Evolutionary conservation across 1,140 invertebrate species (phyloP), one percentile per base, ranked within the genome.

Genomic region (Drosophila suzukii): DNA sequence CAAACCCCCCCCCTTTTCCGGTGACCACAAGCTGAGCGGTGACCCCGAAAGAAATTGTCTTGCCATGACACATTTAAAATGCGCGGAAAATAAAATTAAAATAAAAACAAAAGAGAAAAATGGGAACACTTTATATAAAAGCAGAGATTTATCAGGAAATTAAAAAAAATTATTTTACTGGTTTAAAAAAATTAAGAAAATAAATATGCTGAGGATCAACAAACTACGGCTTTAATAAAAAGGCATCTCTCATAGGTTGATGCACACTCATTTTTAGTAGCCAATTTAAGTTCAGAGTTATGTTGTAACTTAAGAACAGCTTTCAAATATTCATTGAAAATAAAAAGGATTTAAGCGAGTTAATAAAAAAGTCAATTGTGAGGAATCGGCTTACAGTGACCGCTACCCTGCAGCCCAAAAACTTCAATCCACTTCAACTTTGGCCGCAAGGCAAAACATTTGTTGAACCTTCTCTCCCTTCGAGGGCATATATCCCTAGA

Each of bases 21-120:
- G 20, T 51, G 49, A 53, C 30, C 49, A 24, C 34, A 44, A 49
- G 43, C 32, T 63, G 60, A 39, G 27, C 34, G 17, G 15, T 66
- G 63, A 66, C 56, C 63, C 44, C 12, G 34, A 59, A 59, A 41
- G 36, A 50, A 70, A 43, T 43, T 58, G 30, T 36, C 65, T 20
- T 57, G 36, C 53, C 65, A 20, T 41, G 51, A 36, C 65, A 43
- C 51, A 50, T 71, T 70, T 43, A 32, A 49, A 71, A 70, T 71
- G 17, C 12, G 65, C 65, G 27, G 12, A 32, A 39, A 20, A 43
- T 36, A 30, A 11, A 63, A 27, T 27, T 36, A 13, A 60, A 20
- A 39, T 10, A 41, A 60, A 41, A 60, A 55, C 1, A 20, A 15
- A 6, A 13, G 13, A 27, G 13, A n/a, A 12, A 49, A n/a, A 3